A percentile compares a stretch with the other conserved stretches of the same genome.
Conservation (phyloP, 2,888 invertebrate genomes). For the Apamea crenata region DNA sequence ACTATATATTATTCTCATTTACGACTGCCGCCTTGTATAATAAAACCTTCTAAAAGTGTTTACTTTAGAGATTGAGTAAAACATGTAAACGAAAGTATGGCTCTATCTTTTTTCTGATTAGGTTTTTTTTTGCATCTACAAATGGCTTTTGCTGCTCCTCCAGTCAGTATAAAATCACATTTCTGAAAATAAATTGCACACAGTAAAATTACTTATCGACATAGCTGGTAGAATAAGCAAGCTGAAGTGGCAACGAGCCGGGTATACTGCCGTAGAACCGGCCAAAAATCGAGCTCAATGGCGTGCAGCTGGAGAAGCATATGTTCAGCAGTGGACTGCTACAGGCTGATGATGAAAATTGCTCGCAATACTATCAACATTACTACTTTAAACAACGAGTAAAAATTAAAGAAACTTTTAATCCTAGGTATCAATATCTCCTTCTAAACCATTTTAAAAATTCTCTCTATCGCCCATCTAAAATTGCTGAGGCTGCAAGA, state of each 20-base stretch:
- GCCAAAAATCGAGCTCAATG: too few relatives aligned
- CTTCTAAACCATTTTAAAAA: slow-evolving; percentile 34
- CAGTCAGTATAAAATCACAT: background rate
- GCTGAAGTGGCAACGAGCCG: too few relatives aligned
- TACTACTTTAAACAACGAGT: background rate
- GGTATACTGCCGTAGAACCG: too few relatives aligned
- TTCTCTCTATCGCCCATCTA: slow-evolving; percentile 34
- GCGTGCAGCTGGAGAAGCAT: too few relatives aligned
- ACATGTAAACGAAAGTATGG: background rate
- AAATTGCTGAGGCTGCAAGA: slow-evolving; percentile 44
- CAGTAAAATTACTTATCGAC: background rate
- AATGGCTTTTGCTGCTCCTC: background rate
- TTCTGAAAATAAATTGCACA: background rate
- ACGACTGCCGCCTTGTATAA: slow-evolving; percentile 35
- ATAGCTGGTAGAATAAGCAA: too few relatives aligned
- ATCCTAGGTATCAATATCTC: background rate
- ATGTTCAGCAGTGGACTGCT: too few relatives aligned
- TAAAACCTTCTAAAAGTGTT: slow-evolving; percentile 22
- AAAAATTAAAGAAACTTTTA: background rate
- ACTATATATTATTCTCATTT: slow-evolving; percentile 28
- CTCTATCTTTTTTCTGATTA: background rate
- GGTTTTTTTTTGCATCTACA: background rate
- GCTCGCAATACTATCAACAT: too few relatives aligned
- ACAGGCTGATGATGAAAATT: too few relatives aligned
- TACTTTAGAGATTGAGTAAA: slow-evolving; percentile 27